Conservation (phyloP, 2,113 vertebrate species). For the Sisor rabdophorus region DNA sequence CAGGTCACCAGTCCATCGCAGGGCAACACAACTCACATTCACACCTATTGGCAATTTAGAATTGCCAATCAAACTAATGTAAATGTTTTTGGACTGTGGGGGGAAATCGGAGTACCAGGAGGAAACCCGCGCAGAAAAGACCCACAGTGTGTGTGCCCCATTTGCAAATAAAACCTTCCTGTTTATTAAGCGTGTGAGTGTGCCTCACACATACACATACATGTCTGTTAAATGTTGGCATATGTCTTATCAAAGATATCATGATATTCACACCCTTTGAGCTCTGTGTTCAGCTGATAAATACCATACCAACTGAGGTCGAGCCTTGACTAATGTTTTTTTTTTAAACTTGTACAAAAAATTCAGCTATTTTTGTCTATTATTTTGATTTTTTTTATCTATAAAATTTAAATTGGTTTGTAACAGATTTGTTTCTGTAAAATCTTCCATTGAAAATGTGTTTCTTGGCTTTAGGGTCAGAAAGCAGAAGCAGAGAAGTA, state of each 20-base stretch:
- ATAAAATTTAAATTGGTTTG: too few relatives aligned
- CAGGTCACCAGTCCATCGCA: too few relatives aligned
- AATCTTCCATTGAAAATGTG: not conserved
- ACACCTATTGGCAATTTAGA: too few relatives aligned
- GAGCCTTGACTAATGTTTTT: not conserved
- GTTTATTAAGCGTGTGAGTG: slow-evolving; percentile 42
- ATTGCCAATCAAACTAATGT: too few relatives aligned
- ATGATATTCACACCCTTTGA: slow-evolving; percentile 20
- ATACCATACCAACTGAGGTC: not conserved
- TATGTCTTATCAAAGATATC: not conserved
- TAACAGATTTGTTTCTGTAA: too few relatives aligned
- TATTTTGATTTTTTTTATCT: not conserved
- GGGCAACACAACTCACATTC: too few relatives aligned
- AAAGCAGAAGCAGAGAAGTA: slow-evolving; percentile 92
- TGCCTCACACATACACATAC: slow-evolving; percentile 45
- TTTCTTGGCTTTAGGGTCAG: slow-evolving; percentile 77
- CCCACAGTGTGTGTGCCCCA: too few relatives aligned
- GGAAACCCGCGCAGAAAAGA: too few relatives aligned
- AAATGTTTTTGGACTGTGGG: too few relatives aligned
- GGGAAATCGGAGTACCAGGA: too few relatives aligned
- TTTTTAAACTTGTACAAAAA: not conserved
- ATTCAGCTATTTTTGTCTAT: too few relatives aligned
- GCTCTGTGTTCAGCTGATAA: not conserved
- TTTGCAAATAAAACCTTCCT: slow-evolving; percentile 28
- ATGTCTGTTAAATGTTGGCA: slow-evolving; percentile 45